Conservation (phyloP, 2,113 vertebrate species). For the Clarias gariepinus region DNA sequence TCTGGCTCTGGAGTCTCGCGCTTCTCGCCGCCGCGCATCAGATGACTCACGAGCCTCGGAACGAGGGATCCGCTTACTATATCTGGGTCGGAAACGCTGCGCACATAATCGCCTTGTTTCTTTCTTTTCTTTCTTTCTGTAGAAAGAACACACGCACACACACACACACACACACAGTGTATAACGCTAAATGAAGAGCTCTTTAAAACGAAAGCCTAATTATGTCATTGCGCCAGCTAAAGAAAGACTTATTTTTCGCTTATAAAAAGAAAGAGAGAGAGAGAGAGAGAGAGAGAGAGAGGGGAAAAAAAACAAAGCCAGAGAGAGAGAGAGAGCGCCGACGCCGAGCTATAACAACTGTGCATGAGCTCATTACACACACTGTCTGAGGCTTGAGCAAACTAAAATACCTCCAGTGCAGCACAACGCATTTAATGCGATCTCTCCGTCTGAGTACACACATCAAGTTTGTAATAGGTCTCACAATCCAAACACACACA, state of each 20-base stretch:
- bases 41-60: slow-evolving; percentile 45
- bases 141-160: background rate
- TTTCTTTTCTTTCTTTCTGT: background rate
- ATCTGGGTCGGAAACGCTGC: slow-evolving; percentile 48
- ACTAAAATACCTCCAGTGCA: slow-evolving; percentile 38
- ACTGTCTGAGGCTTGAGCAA: slow-evolving; percentile 39
- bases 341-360: slow-evolving; percentile 52
- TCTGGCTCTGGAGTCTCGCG: background rate
- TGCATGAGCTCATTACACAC: slow-evolving; percentile 56
- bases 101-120: slow-evolving; percentile 42
- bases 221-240: slow-evolving; percentile 50
- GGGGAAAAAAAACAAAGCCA: background rate
- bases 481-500: slow-evolving; percentile 30
- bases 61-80: slow-evolving; percentile 49
- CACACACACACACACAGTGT: background rate
- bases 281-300: background rate
- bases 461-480: slow-evolving; percentile 20
- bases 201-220: slow-evolving; percentile 54
- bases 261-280: slow-evolving; percentile 22
- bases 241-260: slow-evolving; percentile 26
- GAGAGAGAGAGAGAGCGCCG: background rate
- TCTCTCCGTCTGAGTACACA: slow-evolving; percentile 39
- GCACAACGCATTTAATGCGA: slow-evolving; percentile 48
- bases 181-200: slow-evolving; percentile 48
- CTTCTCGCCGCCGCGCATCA: slow-evolving; percentile 24